Conservation (phyloP, 2,113 vertebrate genomes). For the Notechis scutatus region DNA sequence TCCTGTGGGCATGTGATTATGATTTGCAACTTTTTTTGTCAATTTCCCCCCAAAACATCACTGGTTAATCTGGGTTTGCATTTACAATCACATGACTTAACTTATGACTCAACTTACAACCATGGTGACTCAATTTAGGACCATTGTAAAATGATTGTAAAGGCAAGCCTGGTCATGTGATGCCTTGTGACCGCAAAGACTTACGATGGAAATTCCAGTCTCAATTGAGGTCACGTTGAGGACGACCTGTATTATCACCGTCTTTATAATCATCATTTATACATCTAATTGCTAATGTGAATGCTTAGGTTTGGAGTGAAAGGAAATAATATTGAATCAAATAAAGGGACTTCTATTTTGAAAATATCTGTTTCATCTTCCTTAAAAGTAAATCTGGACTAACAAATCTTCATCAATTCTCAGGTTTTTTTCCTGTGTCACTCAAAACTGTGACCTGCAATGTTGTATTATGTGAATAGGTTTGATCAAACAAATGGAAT, state of each 20-base stretch:
- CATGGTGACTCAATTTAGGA: background rate
- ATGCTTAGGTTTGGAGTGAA: background rate
- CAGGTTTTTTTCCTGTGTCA: background rate
- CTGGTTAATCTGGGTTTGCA: background rate
- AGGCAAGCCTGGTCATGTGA: background rate
- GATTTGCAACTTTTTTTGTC: background rate
- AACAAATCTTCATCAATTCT: background rate
- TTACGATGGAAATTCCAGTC: background rate
- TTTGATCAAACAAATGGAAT: background rate
- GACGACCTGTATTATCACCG: background rate
- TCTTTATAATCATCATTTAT: background rate
- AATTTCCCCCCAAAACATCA: background rate
- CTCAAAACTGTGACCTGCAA: background rate
- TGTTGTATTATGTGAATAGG: background rate
- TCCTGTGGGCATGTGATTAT: background rate
- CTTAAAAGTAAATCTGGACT: background rate
- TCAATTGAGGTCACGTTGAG: background rate
- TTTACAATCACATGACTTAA: background rate
- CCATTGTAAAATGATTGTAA: background rate
- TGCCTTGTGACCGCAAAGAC: background rate
- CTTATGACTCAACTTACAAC: background rate
- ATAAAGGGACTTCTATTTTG: background rate
- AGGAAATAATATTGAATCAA: background rate
- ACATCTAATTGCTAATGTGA: background rate
- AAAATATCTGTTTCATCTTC: conserved; percentile 1